phyloP scores from a whole-genome alignment of 2,888 invertebrate species.

The Sinopyrophorus schimmeli region DNA sequence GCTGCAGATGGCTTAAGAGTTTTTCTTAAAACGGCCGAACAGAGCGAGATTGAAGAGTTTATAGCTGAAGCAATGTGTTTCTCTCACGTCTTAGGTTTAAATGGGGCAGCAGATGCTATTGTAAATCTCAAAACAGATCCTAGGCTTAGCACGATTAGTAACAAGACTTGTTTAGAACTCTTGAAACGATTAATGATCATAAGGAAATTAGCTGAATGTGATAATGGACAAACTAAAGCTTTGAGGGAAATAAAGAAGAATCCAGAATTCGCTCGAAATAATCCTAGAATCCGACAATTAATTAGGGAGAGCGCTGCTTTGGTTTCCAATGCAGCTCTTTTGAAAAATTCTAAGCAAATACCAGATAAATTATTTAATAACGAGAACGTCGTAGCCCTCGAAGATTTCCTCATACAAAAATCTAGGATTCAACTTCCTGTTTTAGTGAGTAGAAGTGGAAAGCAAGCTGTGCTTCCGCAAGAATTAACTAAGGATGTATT shows the following conservation, averaged over 20 bases:
- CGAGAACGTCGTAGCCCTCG: constrained; percentile 73
- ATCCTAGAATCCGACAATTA: constrained; percentile 70
- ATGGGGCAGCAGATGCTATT: constrained; percentile 60
- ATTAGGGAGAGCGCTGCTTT: constrained; percentile 74
- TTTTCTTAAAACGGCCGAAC: constrained; percentile 57
- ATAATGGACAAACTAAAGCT: constrained; percentile 65
- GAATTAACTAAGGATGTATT: constrained; percentile 75
- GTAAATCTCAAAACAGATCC: constrained; percentile 58
- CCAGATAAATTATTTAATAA: constrained; percentile 68
- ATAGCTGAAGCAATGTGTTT: constrained; percentile 69
- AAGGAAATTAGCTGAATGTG: constrained; percentile 69
- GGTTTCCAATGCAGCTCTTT: constrained; percentile 46
- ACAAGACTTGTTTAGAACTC: constrained; percentile 65
- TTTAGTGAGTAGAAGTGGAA: constrained; percentile 72
- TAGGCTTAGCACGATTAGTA: constrained; percentile 61
- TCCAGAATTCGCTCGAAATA: constrained; percentile 68
- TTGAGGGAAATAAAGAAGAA: constrained; percentile 66
- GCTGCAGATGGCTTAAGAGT: constrained; percentile 63
- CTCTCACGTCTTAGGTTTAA: constrained; percentile 70
- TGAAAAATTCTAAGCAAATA: constrained; percentile 72
- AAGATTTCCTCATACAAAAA: constrained; percentile 67
- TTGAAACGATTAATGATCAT: constrained; percentile 72
- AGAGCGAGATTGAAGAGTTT: constrained; percentile 50
- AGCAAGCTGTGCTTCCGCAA: constrained; percentile 76
- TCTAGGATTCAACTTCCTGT: constrained; percentile 64